Conservation (phyloP, 2,888 invertebrate species). For the Ischnura elegans region DNA sequence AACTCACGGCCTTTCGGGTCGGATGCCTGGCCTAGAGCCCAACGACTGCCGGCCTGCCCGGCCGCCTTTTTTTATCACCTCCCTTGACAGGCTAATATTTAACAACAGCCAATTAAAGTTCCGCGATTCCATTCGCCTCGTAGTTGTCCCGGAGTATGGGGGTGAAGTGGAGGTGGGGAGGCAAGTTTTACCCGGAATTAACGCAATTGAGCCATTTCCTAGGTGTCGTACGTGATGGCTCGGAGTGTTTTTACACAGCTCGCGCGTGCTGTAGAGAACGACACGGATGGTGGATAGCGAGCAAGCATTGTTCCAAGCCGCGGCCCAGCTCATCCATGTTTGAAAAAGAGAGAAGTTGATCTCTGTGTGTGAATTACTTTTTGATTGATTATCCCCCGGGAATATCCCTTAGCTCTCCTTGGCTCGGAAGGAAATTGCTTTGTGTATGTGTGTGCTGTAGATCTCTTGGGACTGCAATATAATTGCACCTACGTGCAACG, state of each 20-base stretch:
- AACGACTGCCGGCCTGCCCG: neutral
- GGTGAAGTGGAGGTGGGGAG: neutral
- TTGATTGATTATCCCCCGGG: constrained; percentile 1
- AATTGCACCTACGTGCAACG: neutral
- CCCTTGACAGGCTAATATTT: constrained; percentile 1
- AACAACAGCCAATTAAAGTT: neutral
- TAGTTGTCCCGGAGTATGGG: no score
- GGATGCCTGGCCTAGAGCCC: neutral
- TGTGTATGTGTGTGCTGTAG: neutral
- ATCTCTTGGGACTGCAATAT: neutral
- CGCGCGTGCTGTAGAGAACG: neutral
- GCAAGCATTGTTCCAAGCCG: neutral
- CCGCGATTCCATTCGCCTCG: neutral
- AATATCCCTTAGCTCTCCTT: constrained; percentile 1
- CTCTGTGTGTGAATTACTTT: neutral
- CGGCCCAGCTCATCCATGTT: neutral
- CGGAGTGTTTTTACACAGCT: neutral
- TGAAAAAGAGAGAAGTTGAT: constrained; percentile 3
- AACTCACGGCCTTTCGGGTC: neutral
- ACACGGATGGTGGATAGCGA: neutral
- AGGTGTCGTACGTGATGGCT: neutral
- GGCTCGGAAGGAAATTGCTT: neutral
- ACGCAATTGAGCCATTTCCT: neutral
- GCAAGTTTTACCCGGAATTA: neutral
- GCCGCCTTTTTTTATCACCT: neutral